Evolutionary conservation across 2,797 vertebrate genomes (phyloP).

Genomic region (Triplophysa bombifrons): DNA sequence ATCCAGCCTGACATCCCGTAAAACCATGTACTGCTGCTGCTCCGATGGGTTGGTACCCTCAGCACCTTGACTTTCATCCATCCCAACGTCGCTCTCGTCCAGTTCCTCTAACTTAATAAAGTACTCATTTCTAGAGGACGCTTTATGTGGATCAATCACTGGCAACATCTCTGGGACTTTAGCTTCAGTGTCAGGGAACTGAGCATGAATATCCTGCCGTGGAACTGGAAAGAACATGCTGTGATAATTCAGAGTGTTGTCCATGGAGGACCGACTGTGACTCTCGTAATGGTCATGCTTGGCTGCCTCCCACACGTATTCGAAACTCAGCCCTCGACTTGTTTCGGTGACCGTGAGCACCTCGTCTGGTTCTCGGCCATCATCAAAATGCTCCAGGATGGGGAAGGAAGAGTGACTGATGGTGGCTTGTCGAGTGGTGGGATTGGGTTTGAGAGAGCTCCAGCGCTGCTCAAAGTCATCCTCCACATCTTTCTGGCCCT

Average conservation of each 20-base stretch:
- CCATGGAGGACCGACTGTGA: slow-evolving; percentile 75
- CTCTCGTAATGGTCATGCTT: slow-evolving; percentile 92
- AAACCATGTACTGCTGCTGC: slow-evolving; percentile 75
- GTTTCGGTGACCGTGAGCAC: slow-evolving; percentile 97
- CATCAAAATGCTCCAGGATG: slow-evolving; percentile 89
- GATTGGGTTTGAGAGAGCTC: slow-evolving; percentile 92
- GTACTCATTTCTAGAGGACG: slow-evolving; percentile 88
- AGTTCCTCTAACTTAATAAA: slow-evolving; percentile 95
- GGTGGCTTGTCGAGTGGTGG: slow-evolving; percentile 78
- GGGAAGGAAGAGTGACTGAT: slow-evolving; percentile 88
- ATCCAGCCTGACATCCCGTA: slow-evolving; percentile 83
- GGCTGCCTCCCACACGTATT: slow-evolving; percentile 97
- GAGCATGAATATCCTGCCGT: slow-evolving; percentile 87
- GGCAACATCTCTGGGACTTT: slow-evolving; percentile 87
- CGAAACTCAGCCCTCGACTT: slow-evolving; percentile 95
- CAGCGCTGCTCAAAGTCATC: slow-evolving; percentile 96
- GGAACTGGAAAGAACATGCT: slow-evolving; percentile 92
- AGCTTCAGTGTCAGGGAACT: slow-evolving; percentile 78
- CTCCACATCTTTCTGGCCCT: slow-evolving; percentile 91
- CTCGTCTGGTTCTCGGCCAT: slow-evolving; percentile 94
- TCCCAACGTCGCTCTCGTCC: slow-evolving; percentile 76
- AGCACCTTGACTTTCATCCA: slow-evolving; percentile 68
- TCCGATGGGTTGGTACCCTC: slow-evolving; percentile 67
- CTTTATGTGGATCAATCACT: slow-evolving; percentile 91
- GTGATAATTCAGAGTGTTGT: slow-evolving; percentile 88